Evolutionary conservation across 2,113 vertebrate genomes (phyloP).

Genomic region (Rousettus leschenaultii): DNA sequence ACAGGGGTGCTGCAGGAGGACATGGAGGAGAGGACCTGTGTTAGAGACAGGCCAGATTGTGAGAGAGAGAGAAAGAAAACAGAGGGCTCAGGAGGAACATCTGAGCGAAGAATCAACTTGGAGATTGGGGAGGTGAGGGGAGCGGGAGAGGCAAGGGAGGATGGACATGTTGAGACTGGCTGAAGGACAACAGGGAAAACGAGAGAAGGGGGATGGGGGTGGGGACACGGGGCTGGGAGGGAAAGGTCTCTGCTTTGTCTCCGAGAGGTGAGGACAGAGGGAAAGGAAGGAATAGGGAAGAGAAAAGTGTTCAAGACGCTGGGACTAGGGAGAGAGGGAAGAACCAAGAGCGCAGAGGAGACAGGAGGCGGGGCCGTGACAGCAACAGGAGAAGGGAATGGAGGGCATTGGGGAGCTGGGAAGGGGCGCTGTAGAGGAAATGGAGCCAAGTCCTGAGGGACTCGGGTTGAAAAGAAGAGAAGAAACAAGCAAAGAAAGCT

Average conservation of each 20-base stretch:
- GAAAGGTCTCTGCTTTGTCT: not conserved
- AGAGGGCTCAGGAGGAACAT: not conserved
- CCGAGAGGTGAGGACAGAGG: not conserved
- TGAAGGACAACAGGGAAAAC: not conserved
- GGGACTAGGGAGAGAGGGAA: not conserved
- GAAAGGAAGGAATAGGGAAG: not conserved
- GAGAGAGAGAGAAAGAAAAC: not conserved
- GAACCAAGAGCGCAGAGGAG: not conserved
- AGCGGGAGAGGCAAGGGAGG: no score
- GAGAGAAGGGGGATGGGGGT: not conserved
- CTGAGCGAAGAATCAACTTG: not conserved
- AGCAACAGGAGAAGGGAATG: not conserved
- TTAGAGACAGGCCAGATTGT: not conserved
- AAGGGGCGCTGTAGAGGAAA: not conserved
- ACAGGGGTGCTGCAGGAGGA: no score
- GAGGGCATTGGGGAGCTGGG: not conserved
- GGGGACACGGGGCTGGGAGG: not conserved
- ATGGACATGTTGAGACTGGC: fast-evolving
- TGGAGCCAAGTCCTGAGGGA: no score
- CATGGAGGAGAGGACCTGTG: not conserved
- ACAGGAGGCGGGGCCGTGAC: not conserved
- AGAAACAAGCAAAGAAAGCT: no score
- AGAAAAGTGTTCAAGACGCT: not conserved
- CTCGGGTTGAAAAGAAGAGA: no score
- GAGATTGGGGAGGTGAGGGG: not conserved